Conservation (phyloP, 2,888 invertebrate species). For the Drosophila parthenogenetica region DNA sequence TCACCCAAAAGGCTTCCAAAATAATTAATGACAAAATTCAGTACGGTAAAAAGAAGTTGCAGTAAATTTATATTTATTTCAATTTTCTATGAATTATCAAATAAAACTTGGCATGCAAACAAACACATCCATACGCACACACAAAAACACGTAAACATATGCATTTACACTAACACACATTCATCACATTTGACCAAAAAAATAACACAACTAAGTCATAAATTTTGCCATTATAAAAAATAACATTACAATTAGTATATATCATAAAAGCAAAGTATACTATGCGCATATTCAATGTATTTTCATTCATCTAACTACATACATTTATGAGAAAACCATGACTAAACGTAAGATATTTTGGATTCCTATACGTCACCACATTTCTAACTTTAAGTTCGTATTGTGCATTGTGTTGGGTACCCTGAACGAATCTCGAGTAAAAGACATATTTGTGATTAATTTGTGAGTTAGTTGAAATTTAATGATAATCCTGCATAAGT, state of each 20-base stretch:
- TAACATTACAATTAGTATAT: constrained; percentile 47
- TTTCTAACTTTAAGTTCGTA: constrained; percentile 65
- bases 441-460: constrained; percentile 76
- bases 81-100: constrained; percentile 33
- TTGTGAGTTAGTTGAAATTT: constrained; percentile 76
- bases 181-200: constrained; percentile 48
- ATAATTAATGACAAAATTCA: constrained; percentile 81
- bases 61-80: constrained; percentile 47
- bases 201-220: constrained; percentile 52
- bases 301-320: constrained; percentile 36
- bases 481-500: constrained; percentile 70
- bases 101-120: constrained; percentile 32
- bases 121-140: constrained; percentile 12
- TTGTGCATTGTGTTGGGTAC: constrained; percentile 37
- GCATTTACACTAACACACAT: constrained; percentile 5
- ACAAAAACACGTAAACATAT: constrained; percentile 11
- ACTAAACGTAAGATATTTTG: constrained; percentile 35
- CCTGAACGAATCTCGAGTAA: constrained; percentile 55
- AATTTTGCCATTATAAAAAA: constrained; percentile 45
- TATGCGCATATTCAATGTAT: constrained; percentile 49
- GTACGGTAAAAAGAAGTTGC: constrained; percentile 70
- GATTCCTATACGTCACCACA: constrained; percentile 37
- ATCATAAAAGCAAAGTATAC: constrained; percentile 47
- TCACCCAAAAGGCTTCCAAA: constrained; percentile 78
- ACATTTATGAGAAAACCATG: constrained; percentile 17